Evolutionary conservation across 1,140 invertebrate genomes (phyloP).

Genomic region (Eriocheir sinensis): DNA sequence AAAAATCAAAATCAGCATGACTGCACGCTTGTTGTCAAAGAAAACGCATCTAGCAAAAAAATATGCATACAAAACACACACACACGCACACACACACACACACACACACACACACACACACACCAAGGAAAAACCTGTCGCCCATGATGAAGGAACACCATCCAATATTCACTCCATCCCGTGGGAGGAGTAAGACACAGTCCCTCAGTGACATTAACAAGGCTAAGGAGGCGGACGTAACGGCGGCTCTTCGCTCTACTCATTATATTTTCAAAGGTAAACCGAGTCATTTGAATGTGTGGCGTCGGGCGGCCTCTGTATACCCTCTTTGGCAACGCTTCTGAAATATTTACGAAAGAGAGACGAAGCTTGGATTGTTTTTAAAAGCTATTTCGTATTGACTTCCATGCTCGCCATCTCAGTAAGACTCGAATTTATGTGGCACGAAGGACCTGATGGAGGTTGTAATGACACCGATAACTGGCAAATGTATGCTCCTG

Average conservation of each 20-base stretch:
- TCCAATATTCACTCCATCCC: background rate
- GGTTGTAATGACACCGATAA: background rate
- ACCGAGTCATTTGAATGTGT: background rate
- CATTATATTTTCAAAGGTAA: constrained; percentile 26
- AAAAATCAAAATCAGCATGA: background rate
- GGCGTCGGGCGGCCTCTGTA: background rate
- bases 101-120: background rate
- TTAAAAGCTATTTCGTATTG: background rate
- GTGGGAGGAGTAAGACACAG: background rate
- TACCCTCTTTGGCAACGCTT: background rate
- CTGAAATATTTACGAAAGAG: background rate
- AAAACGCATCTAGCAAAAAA: background rate
- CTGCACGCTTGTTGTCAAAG: background rate
- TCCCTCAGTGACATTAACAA: background rate
- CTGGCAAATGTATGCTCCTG: background rate
- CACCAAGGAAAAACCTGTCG: background rate
- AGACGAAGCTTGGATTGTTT: background rate
- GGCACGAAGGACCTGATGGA: background rate
- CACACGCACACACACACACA: background rate
- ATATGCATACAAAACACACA: background rate
- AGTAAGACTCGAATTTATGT: background rate
- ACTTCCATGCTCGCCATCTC: background rate
- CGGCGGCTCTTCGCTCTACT: background rate
- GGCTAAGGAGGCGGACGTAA: background rate
- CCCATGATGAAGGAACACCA: background rate